phyloP scores from a whole-genome alignment of 2,797 vertebrate genomes.

The Acrocephalus scirpaceus region DNA sequence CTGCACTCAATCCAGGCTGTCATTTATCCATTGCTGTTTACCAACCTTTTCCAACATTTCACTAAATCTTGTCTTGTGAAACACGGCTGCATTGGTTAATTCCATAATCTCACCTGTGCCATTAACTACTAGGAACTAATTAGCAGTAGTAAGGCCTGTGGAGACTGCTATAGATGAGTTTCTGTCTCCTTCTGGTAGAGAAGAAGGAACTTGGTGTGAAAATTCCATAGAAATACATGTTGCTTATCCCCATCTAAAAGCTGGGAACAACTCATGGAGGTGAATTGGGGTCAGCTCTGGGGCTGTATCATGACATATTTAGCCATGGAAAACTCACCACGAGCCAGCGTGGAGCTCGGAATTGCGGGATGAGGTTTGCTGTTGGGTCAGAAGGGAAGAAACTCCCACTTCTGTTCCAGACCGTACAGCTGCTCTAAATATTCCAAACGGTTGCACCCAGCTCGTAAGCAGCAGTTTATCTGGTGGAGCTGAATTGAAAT shows the following conservation, averaged over 20 bases:
- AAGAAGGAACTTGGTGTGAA: not conserved
- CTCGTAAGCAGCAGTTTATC: not conserved
- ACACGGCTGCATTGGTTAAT: not conserved
- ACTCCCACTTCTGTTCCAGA: not conserved
- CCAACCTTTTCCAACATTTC: not conserved
- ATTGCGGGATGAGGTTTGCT: not conserved
- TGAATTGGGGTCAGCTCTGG: not conserved
- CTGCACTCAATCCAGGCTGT: not conserved
- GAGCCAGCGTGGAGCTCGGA: not conserved
- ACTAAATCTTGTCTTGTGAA: not conserved
- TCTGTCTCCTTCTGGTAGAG: not conserved
- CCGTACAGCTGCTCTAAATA: not conserved
- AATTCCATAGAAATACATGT: not conserved
- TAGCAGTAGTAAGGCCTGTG: not conserved
- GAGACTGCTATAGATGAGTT: not conserved
- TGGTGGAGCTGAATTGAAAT: not conserved
- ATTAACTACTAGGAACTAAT: not conserved
- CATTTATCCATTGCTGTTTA: not conserved
- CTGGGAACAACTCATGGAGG: not conserved
- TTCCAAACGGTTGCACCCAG: not conserved
- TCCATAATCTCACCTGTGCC: not conserved
- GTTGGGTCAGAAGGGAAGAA: not conserved
- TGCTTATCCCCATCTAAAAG: not conserved
- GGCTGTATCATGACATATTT: not conserved
- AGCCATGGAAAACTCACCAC: not conserved